Evolutionary conservation across 1,140 invertebrate genomes (phyloP).

Genomic region (Nixonia krombeini): DNA sequence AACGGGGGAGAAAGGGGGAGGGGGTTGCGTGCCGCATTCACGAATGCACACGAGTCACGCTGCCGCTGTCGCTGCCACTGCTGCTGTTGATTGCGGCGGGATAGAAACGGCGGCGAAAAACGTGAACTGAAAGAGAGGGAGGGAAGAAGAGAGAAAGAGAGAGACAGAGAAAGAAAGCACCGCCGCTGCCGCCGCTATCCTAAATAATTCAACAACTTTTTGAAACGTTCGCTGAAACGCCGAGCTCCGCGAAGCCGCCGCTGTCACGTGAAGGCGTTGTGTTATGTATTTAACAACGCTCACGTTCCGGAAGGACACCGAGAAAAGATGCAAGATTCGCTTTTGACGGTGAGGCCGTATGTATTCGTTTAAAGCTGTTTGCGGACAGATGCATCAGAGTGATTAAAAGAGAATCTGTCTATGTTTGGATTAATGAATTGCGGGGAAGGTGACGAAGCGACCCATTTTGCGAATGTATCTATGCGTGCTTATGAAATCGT

Average conservation of each 20-base stretch:
- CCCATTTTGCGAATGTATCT: no score
- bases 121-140: slow-evolving; percentile 3
- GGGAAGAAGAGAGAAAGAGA: slow-evolving; percentile 9
- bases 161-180: no score
- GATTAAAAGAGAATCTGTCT: slow-evolving; percentile 9
- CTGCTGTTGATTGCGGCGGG: slow-evolving; percentile 16
- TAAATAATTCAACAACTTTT: slow-evolving; percentile 47
- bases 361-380: slow-evolving; percentile 4
- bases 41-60: slow-evolving; percentile 16
- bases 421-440: slow-evolving; percentile 7
- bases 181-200: neutral
- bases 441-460: no score
- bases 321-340: slow-evolving; percentile 3
- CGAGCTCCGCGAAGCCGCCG: neutral
- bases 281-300: slow-evolving; percentile 14
- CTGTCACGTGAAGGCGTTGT: neutral
- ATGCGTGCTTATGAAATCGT: no score
- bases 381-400: neutral
- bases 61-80: neutral
- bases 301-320: slow-evolving; percentile 2
- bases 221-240: slow-evolving; percentile 52
- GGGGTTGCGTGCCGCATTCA: slow-evolving; percentile 4
- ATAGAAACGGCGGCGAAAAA: slow-evolving; percentile 18
- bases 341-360: neutral
- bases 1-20: slow-evolving; percentile 12